Conservation (phyloP, 2,797 vertebrate genomes). For the Florisuga fusca region DNA sequence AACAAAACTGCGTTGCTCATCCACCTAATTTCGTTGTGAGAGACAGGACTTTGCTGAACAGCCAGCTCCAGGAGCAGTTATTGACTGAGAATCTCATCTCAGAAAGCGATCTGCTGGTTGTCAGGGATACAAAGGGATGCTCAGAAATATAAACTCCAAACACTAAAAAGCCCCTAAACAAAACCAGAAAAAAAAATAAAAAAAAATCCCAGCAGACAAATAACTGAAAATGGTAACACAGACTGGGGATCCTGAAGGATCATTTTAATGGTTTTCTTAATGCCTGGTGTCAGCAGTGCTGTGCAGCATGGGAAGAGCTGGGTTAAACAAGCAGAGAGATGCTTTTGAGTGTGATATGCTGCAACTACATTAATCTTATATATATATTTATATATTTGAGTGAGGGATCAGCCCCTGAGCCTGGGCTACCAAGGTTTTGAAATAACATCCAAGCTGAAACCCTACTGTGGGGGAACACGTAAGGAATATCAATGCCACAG, state of each 20-base stretch:
- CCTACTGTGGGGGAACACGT: neutral
- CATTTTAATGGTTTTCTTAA: neutral
- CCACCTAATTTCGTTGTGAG: neutral
- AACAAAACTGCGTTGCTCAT: neutral
- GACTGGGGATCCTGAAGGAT: neutral
- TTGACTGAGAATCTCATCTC: neutral
- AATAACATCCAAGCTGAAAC: neutral
- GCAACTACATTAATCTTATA: neutral
- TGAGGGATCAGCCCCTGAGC: neutral
- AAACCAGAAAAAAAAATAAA: neutral
- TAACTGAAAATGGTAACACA: neutral
- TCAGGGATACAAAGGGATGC: slow-evolving; percentile 12
- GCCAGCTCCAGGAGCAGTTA: neutral
- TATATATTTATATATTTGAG: neutral
- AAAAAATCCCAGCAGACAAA: neutral
- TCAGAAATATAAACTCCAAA: neutral
- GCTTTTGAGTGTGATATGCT: neutral
- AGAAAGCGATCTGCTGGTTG: neutral
- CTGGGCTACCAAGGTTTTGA: neutral
- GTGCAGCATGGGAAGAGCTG: neutral
- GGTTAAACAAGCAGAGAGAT: neutral
- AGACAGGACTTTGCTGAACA: neutral
- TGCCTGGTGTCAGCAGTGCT: neutral
- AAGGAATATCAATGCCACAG: neutral
- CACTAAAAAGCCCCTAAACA: neutral